These are phyloP conservation scores for Nephila pilipes DNA, from an alignment of 1,140 invertebrate species.

Conservation along the genomic window DNA sequence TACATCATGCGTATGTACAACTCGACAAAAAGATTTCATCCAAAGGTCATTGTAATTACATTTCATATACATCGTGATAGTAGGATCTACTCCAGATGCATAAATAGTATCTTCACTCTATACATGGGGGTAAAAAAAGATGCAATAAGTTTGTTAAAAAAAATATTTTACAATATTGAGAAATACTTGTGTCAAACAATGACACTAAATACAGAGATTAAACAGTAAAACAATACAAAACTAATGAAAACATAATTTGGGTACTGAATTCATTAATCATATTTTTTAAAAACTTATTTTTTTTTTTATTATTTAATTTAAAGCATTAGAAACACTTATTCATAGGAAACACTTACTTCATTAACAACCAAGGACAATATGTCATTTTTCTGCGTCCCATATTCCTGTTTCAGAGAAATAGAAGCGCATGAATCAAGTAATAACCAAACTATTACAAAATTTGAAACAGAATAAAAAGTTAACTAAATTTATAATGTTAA, in stretches of 20 bases:
- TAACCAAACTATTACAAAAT: not conserved
- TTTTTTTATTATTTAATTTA: no score
- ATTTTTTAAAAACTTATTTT: no score
- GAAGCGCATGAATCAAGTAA: not conserved
- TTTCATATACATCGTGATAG: slow-evolving; percentile 87
- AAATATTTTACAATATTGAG: no score
- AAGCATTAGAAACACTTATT: no score
- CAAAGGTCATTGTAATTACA: slow-evolving; percentile 84
- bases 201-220: no score
- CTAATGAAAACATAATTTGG: no score
- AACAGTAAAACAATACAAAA: no score
- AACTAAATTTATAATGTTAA: not conserved
- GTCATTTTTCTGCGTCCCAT: slow-evolving; percentile 89
- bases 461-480: not conserved
- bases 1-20: slow-evolving; percentile 92
- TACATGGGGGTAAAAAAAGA: not conserved
- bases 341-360: slow-evolving; percentile 82
- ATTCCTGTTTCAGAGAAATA: not conserved
- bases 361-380: slow-evolving; percentile 88
- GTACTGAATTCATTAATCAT: no score
- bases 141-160: no score
- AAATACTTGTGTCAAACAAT: no score
- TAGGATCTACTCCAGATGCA: slow-evolving; percentile 87
- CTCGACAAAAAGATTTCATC: slow-evolving; percentile 89
- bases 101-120: slow-evolving; percentile 80